Evolutionary conservation across 1,140 invertebrate genomes (phyloP), one percentile per base, ranked within the genome.

Genomic region (Wasmannia auropunctata): DNA sequence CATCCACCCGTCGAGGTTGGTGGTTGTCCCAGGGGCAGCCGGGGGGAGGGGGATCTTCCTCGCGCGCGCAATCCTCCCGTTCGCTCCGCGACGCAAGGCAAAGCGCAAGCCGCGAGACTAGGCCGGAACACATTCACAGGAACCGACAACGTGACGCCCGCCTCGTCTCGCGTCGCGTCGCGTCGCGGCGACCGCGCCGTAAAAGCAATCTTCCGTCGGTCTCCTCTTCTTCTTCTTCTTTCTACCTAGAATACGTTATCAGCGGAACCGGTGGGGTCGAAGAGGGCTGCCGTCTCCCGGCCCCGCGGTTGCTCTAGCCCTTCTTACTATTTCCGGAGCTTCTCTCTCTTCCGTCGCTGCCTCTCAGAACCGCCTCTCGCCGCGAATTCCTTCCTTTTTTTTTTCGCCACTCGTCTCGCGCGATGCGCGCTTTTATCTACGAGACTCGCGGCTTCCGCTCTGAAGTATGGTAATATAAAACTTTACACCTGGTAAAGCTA

Each of bases 151-250:
- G 81, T 67, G 70, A 81, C 43, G 69, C 54, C 63, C 62, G 65
- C 31, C 70, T 46, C 58, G 70, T 14, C 60, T 40, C 88, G 72
- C 49, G 19, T n/a, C 40, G 31, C 65, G 19, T 65, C 40, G 60
- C 76, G 31, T 51, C 43, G 31, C 34, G 89, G 81, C 88, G 86
- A 88, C 80, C 74, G 37, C 49, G 84, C 90, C 91, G 91, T 91
- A 92, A 94, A 94, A 94, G 93, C 92, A 94, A 94, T 94, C 93
- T 94, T 94, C 90, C 90, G 91, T 91, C 91, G 89, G 92, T 92
- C 90, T 91, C 63, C 31, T 76, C 37, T 63, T 43, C n/a, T 77
- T 51, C 58, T 84, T 87, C 79, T 69, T 93, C 88, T 89, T 92
- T 90, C 89, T 91, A 92, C 92, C 89, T 90, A 93, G 93, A 94